phyloP scores from a whole-genome alignment of 2,113 vertebrate species.

The Meriones unguiculatus region DNA sequence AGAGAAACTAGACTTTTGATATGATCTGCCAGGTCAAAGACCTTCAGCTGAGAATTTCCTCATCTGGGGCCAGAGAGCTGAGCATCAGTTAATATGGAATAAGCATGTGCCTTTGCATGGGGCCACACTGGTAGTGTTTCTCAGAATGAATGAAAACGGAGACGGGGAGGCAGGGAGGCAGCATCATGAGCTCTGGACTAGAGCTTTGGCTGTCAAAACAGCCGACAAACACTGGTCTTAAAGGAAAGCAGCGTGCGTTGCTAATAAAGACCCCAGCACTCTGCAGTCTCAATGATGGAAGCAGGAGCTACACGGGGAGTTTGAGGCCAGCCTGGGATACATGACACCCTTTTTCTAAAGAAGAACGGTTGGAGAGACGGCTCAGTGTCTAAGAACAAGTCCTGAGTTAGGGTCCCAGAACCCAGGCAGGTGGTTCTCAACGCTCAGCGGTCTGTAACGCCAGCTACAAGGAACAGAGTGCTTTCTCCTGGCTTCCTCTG shows the following conservation, averaged over 20 bases:
- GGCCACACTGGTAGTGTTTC: not conserved
- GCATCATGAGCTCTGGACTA: not conserved
- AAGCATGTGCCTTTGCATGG: not conserved
- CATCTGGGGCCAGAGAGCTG: not conserved
- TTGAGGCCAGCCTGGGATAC: not conserved
- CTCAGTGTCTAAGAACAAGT: not conserved
- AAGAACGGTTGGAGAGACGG: not conserved
- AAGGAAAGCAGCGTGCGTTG: not conserved
- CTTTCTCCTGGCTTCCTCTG: not conserved
- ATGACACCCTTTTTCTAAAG: not conserved
- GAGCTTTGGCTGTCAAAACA: not conserved
- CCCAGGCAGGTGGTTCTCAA: not conserved
- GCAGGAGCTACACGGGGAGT: not conserved
- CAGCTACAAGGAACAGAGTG: not conserved
- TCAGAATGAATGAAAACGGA: not conserved
- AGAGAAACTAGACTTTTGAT: not conserved
- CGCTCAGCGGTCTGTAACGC: not conserved
- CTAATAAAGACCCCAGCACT: not conserved
- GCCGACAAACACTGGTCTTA: not conserved
- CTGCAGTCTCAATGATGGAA: fast-evolving
- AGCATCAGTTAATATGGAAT: not conserved
- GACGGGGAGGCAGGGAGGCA: not conserved
- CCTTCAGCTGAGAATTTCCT: not conserved
- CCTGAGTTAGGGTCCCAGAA: not conserved
- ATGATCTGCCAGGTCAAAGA: not conserved